Percentiles rank a stretch among this genome's conserved stretches.
Conservation (phyloP, 1,140 invertebrate species). For the Andricus grossulariae region DNA sequence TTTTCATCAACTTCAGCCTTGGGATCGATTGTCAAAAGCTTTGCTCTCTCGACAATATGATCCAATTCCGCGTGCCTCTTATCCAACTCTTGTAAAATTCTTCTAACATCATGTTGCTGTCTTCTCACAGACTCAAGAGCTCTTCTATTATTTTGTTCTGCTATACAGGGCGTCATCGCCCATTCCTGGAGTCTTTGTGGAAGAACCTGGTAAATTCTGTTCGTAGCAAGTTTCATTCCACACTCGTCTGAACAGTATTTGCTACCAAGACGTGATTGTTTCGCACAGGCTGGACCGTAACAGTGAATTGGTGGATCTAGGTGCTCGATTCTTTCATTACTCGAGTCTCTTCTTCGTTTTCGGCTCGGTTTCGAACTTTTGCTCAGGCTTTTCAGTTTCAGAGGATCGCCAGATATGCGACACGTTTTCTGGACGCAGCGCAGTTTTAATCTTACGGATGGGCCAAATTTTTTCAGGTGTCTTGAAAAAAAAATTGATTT, state of each 20-base stretch:
- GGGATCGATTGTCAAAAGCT: conserved; percentile 81
- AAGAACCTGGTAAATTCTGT: conserved; percentile 88
- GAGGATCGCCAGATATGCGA: conserved; percentile 65
- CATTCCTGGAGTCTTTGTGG: conserved; percentile 96
- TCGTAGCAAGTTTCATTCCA: conserved; percentile 93
- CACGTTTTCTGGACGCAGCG: conserved; percentile 80
- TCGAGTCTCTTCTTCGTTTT: conserved; percentile 75
- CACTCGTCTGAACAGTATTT: conserved; percentile 98
- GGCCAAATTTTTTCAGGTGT: conserved; percentile 86
- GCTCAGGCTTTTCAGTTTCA: conserved; percentile 70
- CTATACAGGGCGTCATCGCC: conserved; percentile 90
- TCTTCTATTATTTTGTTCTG: conserved; percentile 91
- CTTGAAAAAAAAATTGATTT: conserved; percentile 64
- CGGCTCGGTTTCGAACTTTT: conserved; percentile 65
- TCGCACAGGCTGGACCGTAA: conserved; percentile 91
- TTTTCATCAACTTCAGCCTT: conserved; percentile 81
- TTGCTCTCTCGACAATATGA: conserved; percentile 86
- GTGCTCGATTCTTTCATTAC: conserved; percentile 76
- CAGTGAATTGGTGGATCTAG: conserved; percentile 85
- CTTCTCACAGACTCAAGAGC: conserved; percentile 88
- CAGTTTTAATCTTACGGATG: conserved; percentile 82
- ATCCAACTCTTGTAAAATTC: conserved; percentile 86
- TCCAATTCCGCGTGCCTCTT: conserved; percentile 87
- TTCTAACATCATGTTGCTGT: conserved; percentile 85
- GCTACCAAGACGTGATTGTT: conserved; percentile 86